Conservation (phyloP, 2,888 invertebrate species). For the Folsomia candida region DNA sequence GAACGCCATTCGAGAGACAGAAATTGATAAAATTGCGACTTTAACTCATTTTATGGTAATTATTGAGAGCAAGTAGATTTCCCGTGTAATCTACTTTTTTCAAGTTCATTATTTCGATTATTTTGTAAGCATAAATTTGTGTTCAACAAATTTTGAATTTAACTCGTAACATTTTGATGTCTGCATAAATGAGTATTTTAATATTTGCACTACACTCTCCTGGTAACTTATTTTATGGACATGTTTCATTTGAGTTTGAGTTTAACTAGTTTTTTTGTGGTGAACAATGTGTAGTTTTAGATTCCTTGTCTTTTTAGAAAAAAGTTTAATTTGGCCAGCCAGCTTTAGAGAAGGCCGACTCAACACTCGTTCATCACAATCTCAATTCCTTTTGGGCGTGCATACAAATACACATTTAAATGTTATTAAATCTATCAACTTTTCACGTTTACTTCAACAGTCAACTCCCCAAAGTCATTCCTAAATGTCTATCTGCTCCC, state of each 20-base stretch:
- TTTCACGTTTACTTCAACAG: constrained; percentile 13
- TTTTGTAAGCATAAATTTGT: too few relatives aligned
- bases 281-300: background rate
- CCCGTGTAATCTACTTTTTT: too few relatives aligned
- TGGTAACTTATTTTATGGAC: constrained; percentile 16
- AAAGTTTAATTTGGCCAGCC: constrained; percentile 28
- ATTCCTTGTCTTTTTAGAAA: constrained; percentile 20
- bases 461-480: constrained; percentile 10
- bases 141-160: too few relatives aligned
- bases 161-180: too few relatives aligned
- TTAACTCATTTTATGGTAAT: too few relatives aligned
- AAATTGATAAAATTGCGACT: too few relatives aligned
- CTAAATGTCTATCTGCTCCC: background rate
- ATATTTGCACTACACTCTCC: too few relatives aligned
- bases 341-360: constrained; percentile 34
- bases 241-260: constrained; percentile 20
- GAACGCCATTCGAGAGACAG: too few relatives aligned
- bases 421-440: constrained; percentile 16
- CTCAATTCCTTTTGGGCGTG: constrained; percentile 18
- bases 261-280: constrained; percentile 15
- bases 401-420: constrained; percentile 21
- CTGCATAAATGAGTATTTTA: too few relatives aligned
- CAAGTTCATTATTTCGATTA: too few relatives aligned
- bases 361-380: constrained; percentile 33
- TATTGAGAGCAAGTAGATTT: too few relatives aligned